These are phyloP conservation scores for Balearica regulorum DNA, from an alignment of 2,797 vertebrate species.

Conservation along the genomic window DNA sequence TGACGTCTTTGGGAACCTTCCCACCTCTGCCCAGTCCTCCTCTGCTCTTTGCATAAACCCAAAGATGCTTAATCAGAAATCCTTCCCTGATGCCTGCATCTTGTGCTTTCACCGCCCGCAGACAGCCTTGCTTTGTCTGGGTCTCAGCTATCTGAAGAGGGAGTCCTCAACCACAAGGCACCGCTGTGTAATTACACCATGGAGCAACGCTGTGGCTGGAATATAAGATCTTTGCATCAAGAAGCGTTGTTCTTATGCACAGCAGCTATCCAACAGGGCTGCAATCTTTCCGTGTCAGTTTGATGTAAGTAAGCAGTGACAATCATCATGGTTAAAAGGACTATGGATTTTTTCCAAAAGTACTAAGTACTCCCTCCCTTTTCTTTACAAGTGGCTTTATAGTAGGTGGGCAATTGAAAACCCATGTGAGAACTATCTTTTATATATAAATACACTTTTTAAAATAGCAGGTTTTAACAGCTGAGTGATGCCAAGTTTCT, in stretches of 20 bases:
- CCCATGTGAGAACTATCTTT: neutral
- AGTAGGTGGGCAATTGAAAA: neutral
- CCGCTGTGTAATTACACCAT: neutral
- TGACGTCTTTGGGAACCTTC: neutral
- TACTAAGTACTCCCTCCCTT: neutral
- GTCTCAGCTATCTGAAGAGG: neutral
- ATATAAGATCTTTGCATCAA: neutral
- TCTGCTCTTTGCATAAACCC: neutral
- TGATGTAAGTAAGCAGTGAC: neutral
- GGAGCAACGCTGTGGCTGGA: accelerated
- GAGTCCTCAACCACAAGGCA: neutral
- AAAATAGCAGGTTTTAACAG: neutral
- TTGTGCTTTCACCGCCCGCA: neutral
- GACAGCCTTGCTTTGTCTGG: neutral
- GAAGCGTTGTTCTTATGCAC: neutral
- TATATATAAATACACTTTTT: neutral
- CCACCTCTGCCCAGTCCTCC: neutral
- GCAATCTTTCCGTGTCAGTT: neutral
- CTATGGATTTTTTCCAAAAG: neutral
- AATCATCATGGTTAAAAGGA: neutral
- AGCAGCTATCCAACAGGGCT: neutral
- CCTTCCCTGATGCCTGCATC: neutral
- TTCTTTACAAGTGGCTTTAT: neutral
- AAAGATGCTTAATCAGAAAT: neutral
- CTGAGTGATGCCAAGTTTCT: neutral